Evolutionary conservation across 2,113 vertebrate genomes (phyloP), one percentile per base, ranked within the genome.

Genomic region (Pseudolaguvia tuberculata): DNA sequence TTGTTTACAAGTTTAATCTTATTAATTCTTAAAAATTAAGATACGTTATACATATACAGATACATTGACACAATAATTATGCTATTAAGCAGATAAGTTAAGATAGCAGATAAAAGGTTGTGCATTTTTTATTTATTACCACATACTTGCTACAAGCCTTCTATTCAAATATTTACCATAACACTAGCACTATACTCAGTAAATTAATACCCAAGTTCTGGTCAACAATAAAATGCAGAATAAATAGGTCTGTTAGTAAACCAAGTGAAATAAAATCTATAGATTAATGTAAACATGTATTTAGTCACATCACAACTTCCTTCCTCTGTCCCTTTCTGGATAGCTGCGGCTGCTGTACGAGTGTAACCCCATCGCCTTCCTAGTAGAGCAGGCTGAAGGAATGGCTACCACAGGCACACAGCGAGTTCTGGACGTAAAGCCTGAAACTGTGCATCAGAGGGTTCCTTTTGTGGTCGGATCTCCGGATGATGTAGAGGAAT

Each of bases 321-420:
- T 27, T 2, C 25, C 2, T 31, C 58, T 51, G 45, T 59, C 18
- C 62, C 9, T 57, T 50, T 29, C 48, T 42, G 39, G 79, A 8
- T 73, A 99, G 96, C 93, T 99, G 67, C 91, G 96, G 58, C 91
- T 98, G 77, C 88, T 98, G 80, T 98, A 98, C 0, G 97, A 99
- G 82, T 98, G 97, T 85, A 99, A 99, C 85, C 96, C 97, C n/a
- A 94, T 99, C 71, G 94, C 96, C 73, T 99, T 93, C 88, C 90
- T 99, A 78, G 89, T 98, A 0, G 96, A 99, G 86, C 97, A 99
- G 88, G 95, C 95, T 0, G 96, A 96, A 0, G 97, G 96, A 9
- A 39, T 93, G 1, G 95, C 97, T 0, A 96, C 95, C 72, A 96
- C 97, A 0, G 97, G 97, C 31, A 89, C 89, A 0, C 89, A 93